Conservation (phyloP, 2,888 invertebrate genomes). For the Latheticus oryzae region DNA sequence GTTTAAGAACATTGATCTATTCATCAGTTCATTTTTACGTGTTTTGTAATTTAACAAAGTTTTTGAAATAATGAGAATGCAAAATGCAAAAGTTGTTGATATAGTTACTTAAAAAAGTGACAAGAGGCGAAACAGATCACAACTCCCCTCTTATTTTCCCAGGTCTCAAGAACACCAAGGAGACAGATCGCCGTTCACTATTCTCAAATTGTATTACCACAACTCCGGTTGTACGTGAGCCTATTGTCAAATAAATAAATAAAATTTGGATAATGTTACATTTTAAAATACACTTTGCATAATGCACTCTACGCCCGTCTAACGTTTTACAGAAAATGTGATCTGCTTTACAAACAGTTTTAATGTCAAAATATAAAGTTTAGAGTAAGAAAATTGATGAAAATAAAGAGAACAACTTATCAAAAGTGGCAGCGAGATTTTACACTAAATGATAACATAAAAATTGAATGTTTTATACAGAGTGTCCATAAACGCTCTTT, state of each 20-base stretch:
- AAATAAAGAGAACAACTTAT: slow-evolving; percentile 1
- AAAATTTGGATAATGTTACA: slow-evolving; percentile 66
- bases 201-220: slow-evolving; percentile 66
- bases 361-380: slow-evolving; percentile 23
- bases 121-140: slow-evolving; percentile 48
- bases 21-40: not conserved
- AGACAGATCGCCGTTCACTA: slow-evolving; percentile 65
- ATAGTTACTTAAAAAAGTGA: slow-evolving; percentile 22
- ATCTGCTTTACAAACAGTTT: slow-evolving; percentile 57
- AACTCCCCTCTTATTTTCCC: slow-evolving; percentile 52
- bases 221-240: slow-evolving; percentile 65
- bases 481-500: no score
- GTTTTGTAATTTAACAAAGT: slow-evolving; percentile 6
- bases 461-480: no score
- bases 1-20: slow-evolving; percentile 36
- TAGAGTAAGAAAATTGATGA: not conserved
- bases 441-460: no score
- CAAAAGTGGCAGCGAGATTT: no score
- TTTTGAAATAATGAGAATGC: slow-evolving; percentile 12
- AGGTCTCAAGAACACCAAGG: slow-evolving; percentile 50
- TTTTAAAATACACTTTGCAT: slow-evolving; percentile 66
- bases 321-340: slow-evolving; percentile 59
- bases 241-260: slow-evolving; percentile 68
- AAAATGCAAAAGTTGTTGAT: slow-evolving; percentile 20
- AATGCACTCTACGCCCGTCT: slow-evolving; percentile 57